These are phyloP conservation scores for Stomatorhinus ivindoensis DNA, from an alignment of 2,113 vertebrate genomes.

Conservation along the genomic window DNA sequence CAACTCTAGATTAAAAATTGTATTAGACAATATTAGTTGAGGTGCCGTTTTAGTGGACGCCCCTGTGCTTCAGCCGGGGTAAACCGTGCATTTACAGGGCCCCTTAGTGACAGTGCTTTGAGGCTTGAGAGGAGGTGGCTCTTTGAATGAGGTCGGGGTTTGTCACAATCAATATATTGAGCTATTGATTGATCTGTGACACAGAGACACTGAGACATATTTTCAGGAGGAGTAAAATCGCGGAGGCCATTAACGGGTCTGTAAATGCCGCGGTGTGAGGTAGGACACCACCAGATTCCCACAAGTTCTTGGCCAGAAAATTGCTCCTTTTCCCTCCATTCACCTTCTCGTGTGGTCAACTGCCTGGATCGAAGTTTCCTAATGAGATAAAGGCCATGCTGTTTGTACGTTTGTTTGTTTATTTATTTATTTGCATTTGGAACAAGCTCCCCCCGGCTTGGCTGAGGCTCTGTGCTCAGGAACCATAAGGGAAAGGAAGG, in stretches of 20 bases:
- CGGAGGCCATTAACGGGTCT: conserved; percentile 27
- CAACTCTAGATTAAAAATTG: neutral
- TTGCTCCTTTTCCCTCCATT: conserved; percentile 36
- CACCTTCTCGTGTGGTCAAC: conserved; percentile 22
- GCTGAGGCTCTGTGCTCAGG: neutral
- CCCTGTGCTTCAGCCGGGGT: neutral
- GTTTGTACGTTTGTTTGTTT: neutral
- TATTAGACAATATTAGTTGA: neutral
- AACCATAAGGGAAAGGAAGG: neutral
- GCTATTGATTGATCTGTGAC: neutral
- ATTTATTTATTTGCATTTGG: neutral
- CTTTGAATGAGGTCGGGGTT: neutral
- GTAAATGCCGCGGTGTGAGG: conserved; percentile 32
- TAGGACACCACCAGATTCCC: conserved; percentile 32
- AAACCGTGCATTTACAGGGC: neutral
- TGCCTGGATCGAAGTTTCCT: conserved; percentile 21
- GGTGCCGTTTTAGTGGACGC: neutral
- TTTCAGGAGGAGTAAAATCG: neutral
- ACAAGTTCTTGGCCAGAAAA: conserved; percentile 35
- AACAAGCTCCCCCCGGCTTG: neutral
- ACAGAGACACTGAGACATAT: neutral
- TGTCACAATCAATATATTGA: neutral
- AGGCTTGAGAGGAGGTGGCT: neutral
- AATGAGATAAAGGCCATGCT: conserved; percentile 31
- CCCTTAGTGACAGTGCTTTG: neutral